Percentiles rank a stretch among this genome's conserved stretches.
phyloP scores from a whole-genome alignment of 2,113 vertebrate species.

The Aldabrachelys gigantea region DNA sequence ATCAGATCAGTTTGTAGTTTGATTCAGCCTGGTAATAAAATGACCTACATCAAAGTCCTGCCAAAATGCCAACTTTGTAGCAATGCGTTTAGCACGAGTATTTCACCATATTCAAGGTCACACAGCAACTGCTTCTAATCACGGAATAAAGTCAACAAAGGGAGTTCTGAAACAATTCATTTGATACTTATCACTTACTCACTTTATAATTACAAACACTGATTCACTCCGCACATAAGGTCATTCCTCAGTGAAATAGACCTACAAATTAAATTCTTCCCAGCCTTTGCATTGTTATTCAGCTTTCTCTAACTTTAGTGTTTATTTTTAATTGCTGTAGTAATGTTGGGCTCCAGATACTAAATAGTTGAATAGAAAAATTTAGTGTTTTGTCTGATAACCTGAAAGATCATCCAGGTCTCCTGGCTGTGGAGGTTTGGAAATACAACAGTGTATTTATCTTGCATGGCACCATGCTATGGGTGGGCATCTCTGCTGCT shows the following conservation, averaged over 20 bases:
- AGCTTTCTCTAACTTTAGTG: not conserved
- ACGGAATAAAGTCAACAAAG: slow-evolving; percentile 45
- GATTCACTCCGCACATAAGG: not conserved
- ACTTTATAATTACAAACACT: slow-evolving; percentile 35
- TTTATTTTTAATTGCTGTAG: slow-evolving; percentile 23
- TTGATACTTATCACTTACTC: slow-evolving; percentile 24
- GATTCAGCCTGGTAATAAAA: slow-evolving; percentile 84
- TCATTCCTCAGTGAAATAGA: slow-evolving; percentile 17
- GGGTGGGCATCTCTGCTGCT: not conserved
- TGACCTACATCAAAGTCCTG: slow-evolving; percentile 81
- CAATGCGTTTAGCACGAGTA: slow-evolving; percentile 78
- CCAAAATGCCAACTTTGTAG: slow-evolving; percentile 74
- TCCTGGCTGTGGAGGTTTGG: not conserved
- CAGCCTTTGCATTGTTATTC: not conserved
- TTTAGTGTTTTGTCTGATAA: not conserved
- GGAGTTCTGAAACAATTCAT: slow-evolving; percentile 15
- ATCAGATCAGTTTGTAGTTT: slow-evolving; percentile 78
- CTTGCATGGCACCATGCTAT: not conserved
- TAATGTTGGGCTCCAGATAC: not conserved
- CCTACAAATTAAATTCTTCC: slow-evolving; percentile 10
- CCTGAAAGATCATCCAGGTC: not conserved
- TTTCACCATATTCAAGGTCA: slow-evolving; percentile 69
- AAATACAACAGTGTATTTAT: not conserved
- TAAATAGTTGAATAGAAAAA: not conserved
- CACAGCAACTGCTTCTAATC: slow-evolving; percentile 23